Conservation (phyloP, 2,888 invertebrate species). For the Drosophila cracens region DNA sequence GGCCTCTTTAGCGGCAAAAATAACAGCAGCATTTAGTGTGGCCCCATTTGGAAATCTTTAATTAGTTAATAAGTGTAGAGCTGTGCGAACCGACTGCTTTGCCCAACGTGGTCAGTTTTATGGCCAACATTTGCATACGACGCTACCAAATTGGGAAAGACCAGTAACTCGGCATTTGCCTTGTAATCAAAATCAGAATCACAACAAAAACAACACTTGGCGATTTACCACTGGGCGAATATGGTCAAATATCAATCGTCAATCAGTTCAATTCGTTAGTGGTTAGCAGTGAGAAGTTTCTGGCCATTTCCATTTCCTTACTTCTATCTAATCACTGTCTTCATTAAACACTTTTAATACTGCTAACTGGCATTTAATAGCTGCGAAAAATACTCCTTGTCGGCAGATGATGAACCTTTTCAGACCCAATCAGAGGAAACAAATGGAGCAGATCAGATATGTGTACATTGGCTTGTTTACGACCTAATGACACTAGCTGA, state of each 20-base stretch:
- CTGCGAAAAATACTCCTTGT: slow-evolving; percentile 27
- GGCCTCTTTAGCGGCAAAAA: slow-evolving; percentile 33
- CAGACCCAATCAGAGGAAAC: slow-evolving; percentile 24
- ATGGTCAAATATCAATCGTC: slow-evolving; percentile 21
- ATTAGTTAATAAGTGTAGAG: slow-evolving; percentile 59
- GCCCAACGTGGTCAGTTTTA: slow-evolving; percentile 39
- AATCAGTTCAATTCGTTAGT: slow-evolving; percentile 56
- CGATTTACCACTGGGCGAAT: slow-evolving; percentile 14
- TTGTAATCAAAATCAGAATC: slow-evolving; percentile 22
- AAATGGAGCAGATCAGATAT: background rate
- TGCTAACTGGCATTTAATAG: slow-evolving; percentile 51
- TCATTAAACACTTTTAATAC: slow-evolving; percentile 55
- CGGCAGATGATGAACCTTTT: slow-evolving; percentile 26
- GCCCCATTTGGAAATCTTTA: slow-evolving; percentile 62
- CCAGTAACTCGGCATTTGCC: slow-evolving; percentile 36
- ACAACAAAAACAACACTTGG: slow-evolving; percentile 4
- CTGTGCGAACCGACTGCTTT: slow-evolving; percentile 36
- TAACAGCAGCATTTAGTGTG: slow-evolving; percentile 27
- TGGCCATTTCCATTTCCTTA: slow-evolving; percentile 52
- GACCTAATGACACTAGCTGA: slow-evolving; percentile 25
- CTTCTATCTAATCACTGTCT: slow-evolving; percentile 48
- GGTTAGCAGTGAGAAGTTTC: slow-evolving; percentile 12
- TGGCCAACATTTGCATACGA: slow-evolving; percentile 52
- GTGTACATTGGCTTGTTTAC: slow-evolving; percentile 5
- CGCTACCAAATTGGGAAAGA: slow-evolving; percentile 37